These are phyloP conservation scores for Stegastes partitus DNA, from an alignment of 2,113 vertebrate genomes.

Conservation along the genomic window DNA sequence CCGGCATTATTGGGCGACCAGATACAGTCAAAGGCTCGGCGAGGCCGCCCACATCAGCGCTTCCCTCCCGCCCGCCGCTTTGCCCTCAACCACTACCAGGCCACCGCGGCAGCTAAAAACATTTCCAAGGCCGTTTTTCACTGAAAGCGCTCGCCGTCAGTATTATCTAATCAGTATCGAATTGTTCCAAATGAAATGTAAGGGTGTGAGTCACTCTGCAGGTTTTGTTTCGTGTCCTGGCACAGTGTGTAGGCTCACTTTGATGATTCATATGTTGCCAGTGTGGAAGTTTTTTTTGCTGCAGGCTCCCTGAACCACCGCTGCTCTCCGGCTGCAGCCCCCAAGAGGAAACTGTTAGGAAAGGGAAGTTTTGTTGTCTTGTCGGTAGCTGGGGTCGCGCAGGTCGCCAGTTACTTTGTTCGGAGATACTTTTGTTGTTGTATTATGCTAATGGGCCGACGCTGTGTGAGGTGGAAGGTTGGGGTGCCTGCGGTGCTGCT, in stretches of 20 bases:
- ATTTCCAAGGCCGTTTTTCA: conserved; percentile 47
- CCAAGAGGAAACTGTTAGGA: conserved; percentile 41
- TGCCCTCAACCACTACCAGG: conserved; percentile 53
- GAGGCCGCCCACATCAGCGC: conserved; percentile 59
- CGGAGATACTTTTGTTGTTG: conserved; percentile 49
- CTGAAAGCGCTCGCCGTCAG: conserved; percentile 49
- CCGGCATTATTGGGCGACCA: conserved; percentile 45
- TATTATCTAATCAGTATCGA: conserved; percentile 66
- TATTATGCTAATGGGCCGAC: conserved; percentile 52
- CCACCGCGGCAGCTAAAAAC: conserved; percentile 57
- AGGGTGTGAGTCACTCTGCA: conserved; percentile 63
- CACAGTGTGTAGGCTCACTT: conserved; percentile 58
- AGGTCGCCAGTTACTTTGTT: conserved; percentile 56
- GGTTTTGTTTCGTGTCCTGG: conserved; percentile 54
- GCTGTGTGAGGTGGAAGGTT: conserved; percentile 26
- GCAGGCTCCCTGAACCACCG: conserved; percentile 47
- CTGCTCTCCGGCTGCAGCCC: conserved; percentile 26
- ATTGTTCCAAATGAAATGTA: conserved; percentile 65
- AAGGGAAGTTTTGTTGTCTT: conserved; percentile 57
- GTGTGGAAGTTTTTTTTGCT: conserved; percentile 49
- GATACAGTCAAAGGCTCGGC: conserved; percentile 50
- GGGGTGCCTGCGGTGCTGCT: conserved; percentile 22
- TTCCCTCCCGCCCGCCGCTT: conserved; percentile 27
- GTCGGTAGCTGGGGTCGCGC: conserved; percentile 26
- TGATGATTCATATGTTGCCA: conserved; percentile 58